A percentile compares a stretch with the other conserved stretches of the same genome.
Evolutionary conservation across 2,113 vertebrate species (phyloP).

Genomic region (Ammodytes dubius): DNA sequence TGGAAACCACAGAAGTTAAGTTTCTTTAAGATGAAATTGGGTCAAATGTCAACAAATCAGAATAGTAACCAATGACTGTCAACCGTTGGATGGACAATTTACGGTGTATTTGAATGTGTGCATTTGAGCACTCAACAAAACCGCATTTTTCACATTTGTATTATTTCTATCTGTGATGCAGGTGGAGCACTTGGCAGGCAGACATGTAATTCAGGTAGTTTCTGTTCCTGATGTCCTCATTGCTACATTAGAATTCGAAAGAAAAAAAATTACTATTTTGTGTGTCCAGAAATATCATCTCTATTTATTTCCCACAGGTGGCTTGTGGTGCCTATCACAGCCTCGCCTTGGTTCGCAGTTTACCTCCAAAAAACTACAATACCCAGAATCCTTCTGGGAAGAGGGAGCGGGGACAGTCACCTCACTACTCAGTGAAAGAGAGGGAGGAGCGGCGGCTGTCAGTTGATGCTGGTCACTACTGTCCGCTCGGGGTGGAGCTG

Average conservation of each 20-base stretch:
- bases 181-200: slow-evolving; percentile 94
- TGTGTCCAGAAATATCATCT: background rate
- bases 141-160: background rate
- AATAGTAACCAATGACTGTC: background rate
- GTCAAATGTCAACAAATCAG: background rate
- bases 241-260: background rate
- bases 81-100: background rate
- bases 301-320: slow-evolving; percentile 72
- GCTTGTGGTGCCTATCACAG: slow-evolving; percentile 95
- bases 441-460: slow-evolving; percentile 90
- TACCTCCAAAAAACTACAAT: slow-evolving; percentile 82
- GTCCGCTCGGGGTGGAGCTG: slow-evolving; percentile 92
- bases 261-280: background rate
- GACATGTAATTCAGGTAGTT: slow-evolving; percentile 90
- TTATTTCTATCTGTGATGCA: slow-evolving; percentile 38
- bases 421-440: slow-evolving; percentile 88
- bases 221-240: slow-evolving; percentile 8
- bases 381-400: slow-evolving; percentile 86
- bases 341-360: slow-evolving; percentile 92
- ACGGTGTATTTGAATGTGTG: background rate
- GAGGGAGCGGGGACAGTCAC: slow-evolving; percentile 89
- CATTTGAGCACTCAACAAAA: background rate
- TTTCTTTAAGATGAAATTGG: background rate
- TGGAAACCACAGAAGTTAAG: slow-evolving; percentile 90
- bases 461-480: slow-evolving; percentile 93